Evolutionary conservation across 2,888 invertebrate species (phyloP).

Genomic region (Xestia xanthographa): DNA sequence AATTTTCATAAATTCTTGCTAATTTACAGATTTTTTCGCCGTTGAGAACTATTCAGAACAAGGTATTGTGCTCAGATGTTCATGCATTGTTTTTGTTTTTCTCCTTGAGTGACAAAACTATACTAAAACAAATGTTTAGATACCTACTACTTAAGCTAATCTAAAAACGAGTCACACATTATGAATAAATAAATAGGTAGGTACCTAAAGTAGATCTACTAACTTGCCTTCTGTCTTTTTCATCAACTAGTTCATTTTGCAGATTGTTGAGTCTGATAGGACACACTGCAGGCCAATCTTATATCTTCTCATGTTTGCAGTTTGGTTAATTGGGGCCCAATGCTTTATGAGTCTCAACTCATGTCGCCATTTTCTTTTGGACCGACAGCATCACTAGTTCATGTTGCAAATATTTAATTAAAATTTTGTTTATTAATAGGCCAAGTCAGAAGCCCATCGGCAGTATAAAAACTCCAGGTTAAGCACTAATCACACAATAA

Average conservation of each 20-base stretch:
- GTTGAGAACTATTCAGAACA: neutral
- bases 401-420: neutral
- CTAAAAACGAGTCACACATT: no score
- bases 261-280: neutral
- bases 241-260: neutral
- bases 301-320: neutral
- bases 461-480: no score
- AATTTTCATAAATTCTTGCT: neutral
- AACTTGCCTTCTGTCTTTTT: no score
- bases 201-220: no score
- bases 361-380: neutral
- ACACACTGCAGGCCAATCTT: neutral
- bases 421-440: no score
- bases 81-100: neutral
- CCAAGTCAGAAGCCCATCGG: no score
- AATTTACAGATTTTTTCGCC: neutral
- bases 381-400: neutral
- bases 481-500: no score
- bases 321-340: neutral
- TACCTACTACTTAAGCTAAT: no score
- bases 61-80: neutral
- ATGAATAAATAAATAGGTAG: neutral
- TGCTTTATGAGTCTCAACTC: no score
- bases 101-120: neutral
- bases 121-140: no score